Base-by-base conservation (phyloP, 2,113 vertebrate genomes). In the Atlantisia rogersi region DNA sequence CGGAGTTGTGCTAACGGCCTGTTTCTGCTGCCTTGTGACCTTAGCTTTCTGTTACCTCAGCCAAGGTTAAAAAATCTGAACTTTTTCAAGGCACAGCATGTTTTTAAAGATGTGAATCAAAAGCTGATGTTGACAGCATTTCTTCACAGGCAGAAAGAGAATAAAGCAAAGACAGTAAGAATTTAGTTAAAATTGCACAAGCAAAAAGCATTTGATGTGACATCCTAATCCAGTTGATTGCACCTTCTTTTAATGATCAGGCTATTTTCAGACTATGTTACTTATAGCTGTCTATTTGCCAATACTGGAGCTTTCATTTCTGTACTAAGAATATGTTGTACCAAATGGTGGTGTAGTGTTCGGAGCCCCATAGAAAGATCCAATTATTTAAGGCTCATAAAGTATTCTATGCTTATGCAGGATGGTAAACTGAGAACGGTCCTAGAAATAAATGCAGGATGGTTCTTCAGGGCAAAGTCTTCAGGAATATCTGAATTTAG, bases 71-170 rank as follows among this genome's bases (percentile, higher is more conserved):
- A 76, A 58, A 56, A 44, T 13, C 65, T 76, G 73, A 96, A 53
- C 85, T 86, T 68, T 96, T 96, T 98, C 82, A 97, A 97, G 93
- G 87, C 26, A 24, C 58, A 78, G 82, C 56, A 86, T 37, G 9
- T 42, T 73, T 84, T 70, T 53, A 44, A 63, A 46, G 37, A 18
- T 32, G 28, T 25, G 50, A 94, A 59, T 70, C 55, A 73, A 40
- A 86, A 55, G 35, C 40, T 71, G 42, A 40, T 44, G 32, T 26
- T 37, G 29, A 12, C 70, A 62, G 35, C 15, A 8, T 70, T 79
- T 67, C 12, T 42, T 92, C 31, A 48, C 7, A 52, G 67, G 22
- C 37, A 85, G 64, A 91, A 93, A 53, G 21, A 32, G 55, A 76
- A 63, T 37, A 64, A 46, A 82, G 12, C 2, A 0, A 75, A 60